phyloP scores from a whole-genome alignment of 2,888 invertebrate genomes.

The Thymelicus lineola region DNA sequence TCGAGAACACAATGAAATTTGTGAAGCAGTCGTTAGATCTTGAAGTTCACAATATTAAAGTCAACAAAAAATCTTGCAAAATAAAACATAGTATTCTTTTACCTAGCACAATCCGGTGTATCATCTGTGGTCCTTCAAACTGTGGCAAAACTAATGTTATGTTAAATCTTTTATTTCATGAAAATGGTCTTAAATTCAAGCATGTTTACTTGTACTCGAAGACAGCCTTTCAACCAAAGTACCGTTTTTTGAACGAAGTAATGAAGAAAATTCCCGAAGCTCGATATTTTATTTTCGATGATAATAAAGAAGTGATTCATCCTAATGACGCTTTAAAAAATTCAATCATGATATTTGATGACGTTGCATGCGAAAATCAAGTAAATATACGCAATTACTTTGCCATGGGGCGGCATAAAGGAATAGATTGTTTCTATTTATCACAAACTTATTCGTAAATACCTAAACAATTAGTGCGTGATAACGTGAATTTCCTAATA shows the following conservation, averaged over 20 bases:
- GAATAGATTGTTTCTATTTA: constrained; percentile 33
- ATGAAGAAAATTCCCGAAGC: background rate
- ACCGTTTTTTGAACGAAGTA: no score
- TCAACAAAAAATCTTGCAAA: background rate
- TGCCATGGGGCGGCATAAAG: constrained; percentile 32
- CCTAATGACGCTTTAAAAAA: constrained; percentile 17
- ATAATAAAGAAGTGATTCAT: constrained; percentile 17
- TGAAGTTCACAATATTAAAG: background rate
- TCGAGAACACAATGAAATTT: background rate
- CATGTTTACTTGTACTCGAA: no score
- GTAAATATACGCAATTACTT: constrained; percentile 33
- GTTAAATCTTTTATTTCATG: no score
- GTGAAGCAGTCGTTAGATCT: background rate
- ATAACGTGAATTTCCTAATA: no score
- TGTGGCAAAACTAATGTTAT: no score
- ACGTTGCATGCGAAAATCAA: constrained; percentile 34
- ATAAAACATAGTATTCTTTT: background rate
- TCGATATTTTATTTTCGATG: background rate
- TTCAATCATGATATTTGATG: constrained; percentile 32
- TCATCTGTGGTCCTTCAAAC: background rate
- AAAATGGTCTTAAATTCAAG: no score
- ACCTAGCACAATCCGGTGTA: background rate
- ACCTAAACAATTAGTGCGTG: no score
- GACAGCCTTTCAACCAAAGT: no score
- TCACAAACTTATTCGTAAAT: no score